Base-by-base conservation (phyloP, 2,113 vertebrate genomes). In the Typhlomys cinereus region DNA sequence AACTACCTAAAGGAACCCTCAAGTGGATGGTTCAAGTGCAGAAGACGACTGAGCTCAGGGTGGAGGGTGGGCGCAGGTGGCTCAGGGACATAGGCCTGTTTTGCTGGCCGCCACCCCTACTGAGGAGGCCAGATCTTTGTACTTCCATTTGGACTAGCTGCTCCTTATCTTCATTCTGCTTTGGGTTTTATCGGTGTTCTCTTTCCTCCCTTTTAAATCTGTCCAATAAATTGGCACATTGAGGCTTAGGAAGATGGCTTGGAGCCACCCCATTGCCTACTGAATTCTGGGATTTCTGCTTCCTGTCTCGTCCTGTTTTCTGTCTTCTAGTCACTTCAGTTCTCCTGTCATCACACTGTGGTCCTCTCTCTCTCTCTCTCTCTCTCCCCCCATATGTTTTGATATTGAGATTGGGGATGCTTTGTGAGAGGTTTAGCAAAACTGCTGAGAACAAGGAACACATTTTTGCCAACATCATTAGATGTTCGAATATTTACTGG, bases 161-260 rank as follows among this genome's bases (percentile, higher is more conserved):
- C 52, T 73, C 39, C 73, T 90, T 90, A 57, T 62, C 87, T 90
- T 85, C 36, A 78, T 66, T 87, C 66, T 67, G 21, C 27, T 88
- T 85, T 74, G 20, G 10, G 64, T 86, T 93, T 83, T 69, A 70
- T 46, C 34, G 29, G 59, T n/a, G 62, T 70, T 69, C 93, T 78
- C 93, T 86, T 87, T 89, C 66, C 61, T 85, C 17, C 29, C 64
- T 93, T 89, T 96, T 85, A 96, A 96, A 82, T 87, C 50, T 93
- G 50, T 95, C 89, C 89, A 85, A 85, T 92, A 87, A 89, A 94
- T 5, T 88, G 90, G 93, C 82, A 92, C 73, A 44, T 41, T 18
- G 46, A 84, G 57, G n/a, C 57, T 92, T 48, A 46, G 31, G 73
- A 71, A 69, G 50, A 48, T 36, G 27, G 52, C 34, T 66, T 39